Base-by-base conservation (phyloP, 1,140 invertebrate genomes). In the Zaprionus africanus region DNA sequence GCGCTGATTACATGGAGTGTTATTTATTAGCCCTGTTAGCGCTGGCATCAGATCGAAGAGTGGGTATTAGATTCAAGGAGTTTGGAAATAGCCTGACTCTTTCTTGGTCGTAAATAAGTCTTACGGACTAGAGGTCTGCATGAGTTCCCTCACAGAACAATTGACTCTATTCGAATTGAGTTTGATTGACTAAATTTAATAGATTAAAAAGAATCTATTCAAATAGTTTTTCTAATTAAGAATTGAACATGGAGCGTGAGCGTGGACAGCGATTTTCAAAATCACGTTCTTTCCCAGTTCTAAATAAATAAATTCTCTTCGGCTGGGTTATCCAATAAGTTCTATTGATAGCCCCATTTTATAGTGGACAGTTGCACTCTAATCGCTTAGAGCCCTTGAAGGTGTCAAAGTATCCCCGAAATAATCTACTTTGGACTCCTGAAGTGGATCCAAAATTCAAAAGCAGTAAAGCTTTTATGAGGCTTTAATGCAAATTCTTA, bases 1-100 rank as follows among this genome's bases (percentile, higher is more conserved):
- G 38, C 15, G 43, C 66, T 70, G 72, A 75, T 75, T 75, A 63
- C 15, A 62, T 70, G 34, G 24, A 76, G 67, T 71, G 67, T 76
- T 76, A 76, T 76, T 76, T 76, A 76, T 76, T 64, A 53, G 43
- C 17, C 5, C 12, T 41, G 59, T 19, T 61, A 13, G 13, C 9
- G n/a, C 31, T 59, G 54, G 22, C 59, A 64, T 24, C 28, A 26
- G 17, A 11, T 43, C 19, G 26, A 12, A 54, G 69, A 59, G 56
- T 9, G 49, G 12, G 19, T 7, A 61, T 70, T 63, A 49, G 51
- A 58, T 61, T 74, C 15, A 22, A 36, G 41, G n/a, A 46, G 41
- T 9, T 46, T 13, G 51, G 19, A 58, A 28, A 71, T 58, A 58
- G n/a, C 34, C 57, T 13, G 56, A 57, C 46, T 49, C 61, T 31